Base-by-base conservation (phyloP, 2,797 vertebrate species). In the Syngnathus acus region DNA sequence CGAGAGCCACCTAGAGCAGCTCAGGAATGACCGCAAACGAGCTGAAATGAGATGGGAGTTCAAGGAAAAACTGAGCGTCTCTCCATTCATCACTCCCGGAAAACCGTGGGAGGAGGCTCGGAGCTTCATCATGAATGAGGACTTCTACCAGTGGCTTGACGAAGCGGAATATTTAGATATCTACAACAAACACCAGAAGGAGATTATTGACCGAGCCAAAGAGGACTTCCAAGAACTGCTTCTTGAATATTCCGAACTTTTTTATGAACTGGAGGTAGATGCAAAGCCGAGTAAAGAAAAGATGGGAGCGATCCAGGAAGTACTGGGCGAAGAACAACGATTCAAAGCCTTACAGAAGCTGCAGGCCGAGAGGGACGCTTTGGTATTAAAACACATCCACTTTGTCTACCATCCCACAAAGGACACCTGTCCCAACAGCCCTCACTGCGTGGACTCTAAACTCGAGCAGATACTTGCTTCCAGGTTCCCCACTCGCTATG, bases 261-360 rank as follows among this genome's bases (percentile, higher is more conserved):
- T 99, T 78, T 99, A 99, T 69, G 97, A 99, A 71, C 90, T 99
- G 54, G 97, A 98, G 84, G 88, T 99, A 8, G 97, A 99, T 70
- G 97, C 97, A 45, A 98, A 98, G 48, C 97, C 97, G 74, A 99
- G 97, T 90, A 99, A 98, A 87, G 96, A 99, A 83, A 99, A 99
- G 86, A 98, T 99, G 96, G 96, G 93, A 1, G 94, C 95, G 39
- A 99, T 99, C 67, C 97, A 98, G 83, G 96, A 98, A 1, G 92
- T 96, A 4, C 64, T 99, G 74, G 95, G 95, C 0, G 97, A 99
- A 45, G 96, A 99, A 67, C 96, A 94, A 65, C 73, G 96, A 16
- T 99, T 99, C 83, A 98, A 98, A 82, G 94, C 96, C 0, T 80
- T 99, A 17, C 95, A 98, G 72, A 98, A 98, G 82, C 92, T 99